phyloP scores from a whole-genome alignment of 1,140 invertebrate genomes.

The Anthonomus grandis region DNA sequence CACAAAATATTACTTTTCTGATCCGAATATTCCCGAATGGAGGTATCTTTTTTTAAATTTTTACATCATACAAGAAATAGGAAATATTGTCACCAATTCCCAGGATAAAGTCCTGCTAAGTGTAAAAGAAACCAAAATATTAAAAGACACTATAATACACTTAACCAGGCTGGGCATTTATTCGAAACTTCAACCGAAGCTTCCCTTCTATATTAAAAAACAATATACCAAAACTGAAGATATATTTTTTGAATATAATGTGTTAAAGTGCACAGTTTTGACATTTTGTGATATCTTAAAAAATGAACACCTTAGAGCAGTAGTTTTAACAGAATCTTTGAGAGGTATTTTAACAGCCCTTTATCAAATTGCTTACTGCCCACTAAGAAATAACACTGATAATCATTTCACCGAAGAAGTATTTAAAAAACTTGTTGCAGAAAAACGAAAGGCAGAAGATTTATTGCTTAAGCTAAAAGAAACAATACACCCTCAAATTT shows the following conservation, averaged over 20 bases:
- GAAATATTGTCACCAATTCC: constrained; percentile 10
- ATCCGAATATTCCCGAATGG: constrained; percentile 30
- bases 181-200: constrained; percentile 60
- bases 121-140: constrained; percentile 55
- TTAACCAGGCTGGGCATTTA: constrained; percentile 62
- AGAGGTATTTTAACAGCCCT: constrained; percentile 60
- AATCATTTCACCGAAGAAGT: constrained; percentile 52
- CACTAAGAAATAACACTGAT: constrained; percentile 57
- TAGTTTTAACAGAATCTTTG: constrained; percentile 52
- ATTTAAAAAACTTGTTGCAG: constrained; percentile 52
- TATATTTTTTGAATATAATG: constrained; percentile 39
- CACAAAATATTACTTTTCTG: constrained; percentile 18
- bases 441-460: constrained; percentile 54
- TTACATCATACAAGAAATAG: constrained; percentile 44
- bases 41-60: constrained; percentile 46
- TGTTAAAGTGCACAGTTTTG: constrained; percentile 44
- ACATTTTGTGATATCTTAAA: constrained; percentile 36
- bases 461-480: constrained; percentile 55
- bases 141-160: constrained; percentile 58
- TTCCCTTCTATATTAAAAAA: constrained; percentile 57
- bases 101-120: constrained; percentile 52
- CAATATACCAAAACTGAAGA: constrained; percentile 37
- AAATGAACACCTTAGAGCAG: constrained; percentile 36
- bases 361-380: constrained; percentile 67
- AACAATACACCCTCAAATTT: constrained; percentile 57